Base-by-base conservation (phyloP, 2,888 invertebrate species). In the Chromoteleia sp. region DNA sequence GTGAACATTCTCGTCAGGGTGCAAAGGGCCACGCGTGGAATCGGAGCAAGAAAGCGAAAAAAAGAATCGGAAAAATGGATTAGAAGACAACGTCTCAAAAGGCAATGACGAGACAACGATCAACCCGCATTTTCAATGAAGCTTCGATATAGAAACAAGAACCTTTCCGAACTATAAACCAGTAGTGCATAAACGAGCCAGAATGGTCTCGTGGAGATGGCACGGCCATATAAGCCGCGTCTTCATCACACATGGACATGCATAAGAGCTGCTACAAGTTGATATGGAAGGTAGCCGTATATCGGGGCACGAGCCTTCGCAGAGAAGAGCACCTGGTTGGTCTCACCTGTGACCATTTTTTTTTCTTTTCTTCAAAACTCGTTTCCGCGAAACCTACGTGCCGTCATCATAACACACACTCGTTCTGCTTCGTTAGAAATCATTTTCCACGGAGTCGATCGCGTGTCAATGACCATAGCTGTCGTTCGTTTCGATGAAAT, bases 251-350 rank as follows among this genome's bases (percentile, higher is more conserved):
- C 81, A 81, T 81, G 83, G 82, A 82, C 84, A 83, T 84, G 85
- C 84, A 84, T 84, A 86, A 85, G 84, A 84, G 85, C 74, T 76
- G 76, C 84, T 82, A 82, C 83, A 81, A 84, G 84, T 85, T 82
- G 86, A 85, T 86, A 87, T 85, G 85, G 85, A 83, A 85, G 84
- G 84, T 73, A 78, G 84, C 67, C 56, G 71, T 70, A 54, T 83
- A 82, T 83, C 82, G 81, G 67, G 82, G 80, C 83, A 83, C 85
- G 84, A 83, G 84, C 77, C 76, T 78, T 74, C 36, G 30, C 67
- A 36, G 74, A 52, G 61, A 56, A 10, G 71, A 71, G 73, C 82
- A 78, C 76, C 71, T 78, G 82, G 78, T 63, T 78, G 56, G 78
- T 81, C 73, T 76, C 83, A 82, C 78, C 81, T 81, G 80, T 77